Conservation (phyloP, 2,888 invertebrate genomes). For the Torymus tubicola region DNA sequence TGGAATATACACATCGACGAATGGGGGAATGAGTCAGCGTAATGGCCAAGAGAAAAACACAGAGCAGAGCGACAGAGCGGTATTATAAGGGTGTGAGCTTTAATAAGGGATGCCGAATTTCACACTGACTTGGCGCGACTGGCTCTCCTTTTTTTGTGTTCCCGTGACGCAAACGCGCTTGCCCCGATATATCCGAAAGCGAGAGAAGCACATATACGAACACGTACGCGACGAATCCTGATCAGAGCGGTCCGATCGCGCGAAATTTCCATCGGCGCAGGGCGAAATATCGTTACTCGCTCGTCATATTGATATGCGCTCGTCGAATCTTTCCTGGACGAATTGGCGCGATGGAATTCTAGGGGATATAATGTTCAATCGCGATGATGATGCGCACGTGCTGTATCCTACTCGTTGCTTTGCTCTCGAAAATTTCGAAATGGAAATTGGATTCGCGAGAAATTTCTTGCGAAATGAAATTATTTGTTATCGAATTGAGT, state of each 20-base stretch:
- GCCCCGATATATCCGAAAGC: background rate
- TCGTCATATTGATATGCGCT: conserved; percentile 25
- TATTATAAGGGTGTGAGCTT: conserved; percentile 69
- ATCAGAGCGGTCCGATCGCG: conserved; percentile 40
- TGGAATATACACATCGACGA: conserved; percentile 61
- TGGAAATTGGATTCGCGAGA: too few relatives aligned
- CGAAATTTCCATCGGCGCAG: conserved; percentile 6
- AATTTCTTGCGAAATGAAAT: too few relatives aligned
- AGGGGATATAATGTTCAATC: background rate
- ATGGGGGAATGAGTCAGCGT: conserved; percentile 70
- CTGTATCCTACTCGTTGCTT: too few relatives aligned
- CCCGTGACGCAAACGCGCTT: background rate
- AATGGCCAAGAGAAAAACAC: conserved; percentile 33
- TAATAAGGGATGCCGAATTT: conserved; percentile 76
- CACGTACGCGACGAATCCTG: conserved; percentile 33
- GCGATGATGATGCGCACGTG: too few relatives aligned
- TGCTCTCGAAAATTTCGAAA: too few relatives aligned
- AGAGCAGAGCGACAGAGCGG: conserved; percentile 35
- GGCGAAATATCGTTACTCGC: conserved; percentile 32
- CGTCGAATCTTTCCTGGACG: conserved; percentile 24
- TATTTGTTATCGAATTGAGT: too few relatives aligned
- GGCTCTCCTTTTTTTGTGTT: conserved; percentile 20
- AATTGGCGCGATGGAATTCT: conserved; percentile 11
- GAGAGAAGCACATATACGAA: conserved; percentile 3
- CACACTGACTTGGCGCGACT: conserved; percentile 73